Evolutionary conservation across 2,113 vertebrate species (phyloP).

Genomic region (Albula glossodonta): DNA sequence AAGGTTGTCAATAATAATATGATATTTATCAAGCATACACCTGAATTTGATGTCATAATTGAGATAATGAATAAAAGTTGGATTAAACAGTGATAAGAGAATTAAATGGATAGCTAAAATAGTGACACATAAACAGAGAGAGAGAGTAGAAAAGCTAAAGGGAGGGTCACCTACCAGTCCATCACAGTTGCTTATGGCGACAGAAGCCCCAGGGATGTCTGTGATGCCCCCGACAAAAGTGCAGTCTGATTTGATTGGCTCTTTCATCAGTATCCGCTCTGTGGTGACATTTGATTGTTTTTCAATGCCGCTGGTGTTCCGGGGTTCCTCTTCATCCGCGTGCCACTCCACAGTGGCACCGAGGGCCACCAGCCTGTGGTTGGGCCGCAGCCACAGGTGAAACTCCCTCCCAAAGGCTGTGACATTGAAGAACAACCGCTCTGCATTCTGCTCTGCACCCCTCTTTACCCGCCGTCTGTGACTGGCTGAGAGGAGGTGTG

Average conservation of each 20-base stretch:
- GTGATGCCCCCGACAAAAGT: constrained; percentile 91
- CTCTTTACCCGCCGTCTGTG: constrained; percentile 81
- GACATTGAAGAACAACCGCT: constrained; percentile 86
- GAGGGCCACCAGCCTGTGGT: constrained; percentile 80
- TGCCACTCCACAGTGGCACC: constrained; percentile 90
- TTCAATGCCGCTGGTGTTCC: constrained; percentile 15
- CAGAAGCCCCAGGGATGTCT: constrained; percentile 84
- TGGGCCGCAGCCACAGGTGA: constrained; percentile 85
- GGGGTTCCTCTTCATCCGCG: constrained; percentile 50
- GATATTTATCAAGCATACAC: too few relatives aligned
- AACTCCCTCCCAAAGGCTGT: constrained; percentile 90
- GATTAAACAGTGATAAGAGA: too few relatives aligned
- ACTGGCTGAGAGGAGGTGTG: constrained; percentile 81
- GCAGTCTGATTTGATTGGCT: constrained; percentile 85
- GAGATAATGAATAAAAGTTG: too few relatives aligned
- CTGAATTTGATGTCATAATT: too few relatives aligned
- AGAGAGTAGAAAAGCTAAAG: neutral
- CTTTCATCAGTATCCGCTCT: constrained; percentile 73
- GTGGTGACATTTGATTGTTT: constrained; percentile 24
- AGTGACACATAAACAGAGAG: neutral
- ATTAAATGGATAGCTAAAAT: neutral
- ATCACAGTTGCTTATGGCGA: constrained; percentile 97
- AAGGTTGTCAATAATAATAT: too few relatives aligned
- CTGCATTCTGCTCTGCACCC: constrained; percentile 39
- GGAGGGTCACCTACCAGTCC: constrained; percentile 86